phyloP scores from a whole-genome alignment of 2,888 invertebrate species.

The Chalcis sispes region DNA sequence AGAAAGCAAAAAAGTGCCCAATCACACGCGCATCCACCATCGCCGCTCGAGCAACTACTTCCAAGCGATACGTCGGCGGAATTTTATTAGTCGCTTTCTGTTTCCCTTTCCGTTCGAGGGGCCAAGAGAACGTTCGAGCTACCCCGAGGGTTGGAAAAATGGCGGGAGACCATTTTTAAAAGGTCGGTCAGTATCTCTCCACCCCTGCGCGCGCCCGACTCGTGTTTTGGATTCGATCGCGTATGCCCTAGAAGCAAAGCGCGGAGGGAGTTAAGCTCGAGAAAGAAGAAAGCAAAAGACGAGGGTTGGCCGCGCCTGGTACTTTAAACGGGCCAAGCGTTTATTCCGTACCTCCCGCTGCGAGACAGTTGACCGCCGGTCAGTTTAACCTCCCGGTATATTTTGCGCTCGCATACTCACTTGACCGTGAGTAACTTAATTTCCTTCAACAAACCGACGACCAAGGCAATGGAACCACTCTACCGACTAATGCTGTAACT shows the following conservation, averaged over 20 bases:
- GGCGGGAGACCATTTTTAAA: slow-evolving; percentile 71
- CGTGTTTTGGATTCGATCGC: slow-evolving; percentile 64
- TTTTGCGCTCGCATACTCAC: slow-evolving; percentile 56
- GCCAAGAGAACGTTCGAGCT: not conserved
- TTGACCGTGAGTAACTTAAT: slow-evolving; percentile 74
- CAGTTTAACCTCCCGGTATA: slow-evolving; percentile 61
- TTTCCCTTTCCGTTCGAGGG: not conserved
- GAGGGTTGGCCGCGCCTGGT: slow-evolving; percentile 60
- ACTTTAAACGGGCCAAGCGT: slow-evolving; percentile 52
- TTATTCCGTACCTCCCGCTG: slow-evolving; percentile 65
- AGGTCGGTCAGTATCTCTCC: slow-evolving; percentile 64
- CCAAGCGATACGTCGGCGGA: no score
- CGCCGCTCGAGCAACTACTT: no score
- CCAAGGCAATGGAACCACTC: slow-evolving; percentile 49
- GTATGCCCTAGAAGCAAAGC: not conserved
- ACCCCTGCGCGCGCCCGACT: slow-evolving; percentile 58
- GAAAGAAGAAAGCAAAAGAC: slow-evolving; percentile 45
- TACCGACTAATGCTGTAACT: slow-evolving; percentile 38
- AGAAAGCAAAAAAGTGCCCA: no score
- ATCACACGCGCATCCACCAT: not conserved
- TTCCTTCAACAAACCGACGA: slow-evolving; percentile 46
- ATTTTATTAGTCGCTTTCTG: no score
- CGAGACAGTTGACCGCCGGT: slow-evolving; percentile 72
- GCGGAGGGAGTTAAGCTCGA: not conserved
- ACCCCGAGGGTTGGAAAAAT: slow-evolving; percentile 61